Evolutionary conservation across 2,113 vertebrate species (phyloP).

Genomic region (Oenanthe oenanthe): DNA sequence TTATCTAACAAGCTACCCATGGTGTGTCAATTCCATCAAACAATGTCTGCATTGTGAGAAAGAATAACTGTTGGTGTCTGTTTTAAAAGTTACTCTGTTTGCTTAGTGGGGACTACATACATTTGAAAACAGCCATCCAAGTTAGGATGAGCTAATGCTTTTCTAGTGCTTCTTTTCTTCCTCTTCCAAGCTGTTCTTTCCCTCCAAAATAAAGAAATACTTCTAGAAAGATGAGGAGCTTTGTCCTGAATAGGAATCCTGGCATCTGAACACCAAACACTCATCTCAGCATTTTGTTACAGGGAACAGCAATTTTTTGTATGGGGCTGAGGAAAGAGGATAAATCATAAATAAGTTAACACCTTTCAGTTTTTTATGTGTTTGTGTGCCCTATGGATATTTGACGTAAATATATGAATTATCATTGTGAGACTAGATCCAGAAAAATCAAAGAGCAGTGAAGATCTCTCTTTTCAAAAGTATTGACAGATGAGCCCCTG

Average conservation of each 20-base stretch:
- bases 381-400: background rate
- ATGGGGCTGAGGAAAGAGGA: background rate
- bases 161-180: background rate
- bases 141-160: background rate
- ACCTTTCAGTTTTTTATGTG: background rate
- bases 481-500: background rate
- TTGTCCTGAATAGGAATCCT: background rate
- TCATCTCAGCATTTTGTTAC: background rate
- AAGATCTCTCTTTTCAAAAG: background rate
- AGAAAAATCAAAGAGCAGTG: background rate
- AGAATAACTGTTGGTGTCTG: background rate
- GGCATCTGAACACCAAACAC: background rate
- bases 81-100: conserved; percentile 15
- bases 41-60: background rate
- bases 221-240: background rate
- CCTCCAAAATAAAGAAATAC: background rate
- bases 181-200: background rate
- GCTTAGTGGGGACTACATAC: background rate
- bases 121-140: background rate
- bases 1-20: background rate
- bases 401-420: background rate
- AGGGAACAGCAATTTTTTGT: background rate
- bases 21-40: background rate
- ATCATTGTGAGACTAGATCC: background rate
- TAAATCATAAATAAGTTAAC: background rate